These are phyloP conservation scores for Cylindroiulus punctatus DNA, from an alignment of 2,888 invertebrate species.

Conservation along the genomic window DNA sequence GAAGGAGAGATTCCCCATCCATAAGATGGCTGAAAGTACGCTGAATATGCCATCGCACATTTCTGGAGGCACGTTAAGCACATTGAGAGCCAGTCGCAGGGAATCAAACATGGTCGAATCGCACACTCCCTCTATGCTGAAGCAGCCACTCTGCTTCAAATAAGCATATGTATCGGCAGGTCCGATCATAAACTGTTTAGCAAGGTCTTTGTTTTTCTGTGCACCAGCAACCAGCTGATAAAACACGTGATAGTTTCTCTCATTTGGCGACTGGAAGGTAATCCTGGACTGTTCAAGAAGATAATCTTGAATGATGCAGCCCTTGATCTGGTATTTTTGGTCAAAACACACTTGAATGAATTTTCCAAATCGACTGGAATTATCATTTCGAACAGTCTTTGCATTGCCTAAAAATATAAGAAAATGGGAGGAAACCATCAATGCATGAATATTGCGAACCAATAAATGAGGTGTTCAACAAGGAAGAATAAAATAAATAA, in stretches of 20 bases:
- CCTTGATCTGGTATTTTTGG: conserved; percentile 86
- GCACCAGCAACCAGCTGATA: conserved; percentile 89
- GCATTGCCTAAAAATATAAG: conserved; percentile 77
- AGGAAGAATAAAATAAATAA: too few species aligned
- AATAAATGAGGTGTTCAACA: too few species aligned
- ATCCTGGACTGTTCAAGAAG: conserved; percentile 88
- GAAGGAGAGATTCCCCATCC: conserved; percentile 89
- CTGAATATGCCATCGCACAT: conserved; percentile 91
- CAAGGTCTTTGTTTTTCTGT: conserved; percentile 76
- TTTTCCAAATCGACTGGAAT: conserved; percentile 93
- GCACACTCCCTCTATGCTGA: conserved; percentile 73
- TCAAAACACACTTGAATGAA: conserved; percentile 95
- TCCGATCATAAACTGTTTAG: conserved; percentile 75
- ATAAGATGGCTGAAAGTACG: conserved; percentile 86
- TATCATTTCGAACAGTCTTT: conserved; percentile 91
- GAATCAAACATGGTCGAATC: conserved; percentile 82
- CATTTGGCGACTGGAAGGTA: conserved; percentile 86
- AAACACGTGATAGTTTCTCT: conserved; percentile 91
- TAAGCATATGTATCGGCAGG: conserved; percentile 83
- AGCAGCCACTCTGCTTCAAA: conserved; percentile 77
- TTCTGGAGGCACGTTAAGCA: conserved; percentile 83
- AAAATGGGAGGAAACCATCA: not conserved
- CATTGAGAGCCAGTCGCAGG: conserved; percentile 86
- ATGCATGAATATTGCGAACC: too few species aligned
- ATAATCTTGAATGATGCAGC: conserved; percentile 91